Base-by-base conservation (phyloP, 2,888 invertebrate genomes). In the Pollenia griseotomentosa region DNA sequence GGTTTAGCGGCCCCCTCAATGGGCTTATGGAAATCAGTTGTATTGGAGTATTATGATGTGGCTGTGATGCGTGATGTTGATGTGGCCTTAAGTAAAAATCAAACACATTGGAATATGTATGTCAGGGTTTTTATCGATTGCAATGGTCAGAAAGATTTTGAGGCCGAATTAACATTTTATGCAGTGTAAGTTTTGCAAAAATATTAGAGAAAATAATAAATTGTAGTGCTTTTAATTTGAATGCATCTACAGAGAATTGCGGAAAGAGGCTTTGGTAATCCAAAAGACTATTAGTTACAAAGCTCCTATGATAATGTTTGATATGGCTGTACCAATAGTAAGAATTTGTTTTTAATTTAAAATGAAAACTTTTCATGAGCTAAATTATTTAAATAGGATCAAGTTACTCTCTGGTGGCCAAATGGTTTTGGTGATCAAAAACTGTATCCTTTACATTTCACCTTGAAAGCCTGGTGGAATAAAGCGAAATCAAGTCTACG, bases 1-100 rank as follows among this genome's bases (percentile, higher is more conserved):
- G 99, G 99, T 8, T 97, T 99, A 4, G 97, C 99, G 0, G 97
- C 98, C 89, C 98, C 99, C 0, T 98, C 98, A 2, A 95, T 97
- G 90, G 99, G 99, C 66, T 95, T 99, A 80, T 99, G 99, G 98
- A 96, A 96, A 94, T 93, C 95, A 33, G 95, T 96, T 0, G 94
- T 94, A 83, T 92, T 97, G 65, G 95, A 96, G 92, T 95, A 95
- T 57, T 96, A 95, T 91, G 94, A 96, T 90, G 94, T 94, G 8
- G 95, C 96, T 0, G 92, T 95, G 3, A 95, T 97, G 77, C 94
- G 96, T 89, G 95, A 96, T 88, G 93, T 97, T 0, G 95, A 93
- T 86, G 92, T 93, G 19, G 90, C 90, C 19, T 82, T 91, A 3
- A 90, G 90, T 33, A 90, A 90, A 44, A 91, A 92, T 46, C 88